Evolutionary conservation across 2,888 invertebrate species (phyloP), one percentile per base, ranked within the genome.

Genomic region (Dasypogon diadema): DNA sequence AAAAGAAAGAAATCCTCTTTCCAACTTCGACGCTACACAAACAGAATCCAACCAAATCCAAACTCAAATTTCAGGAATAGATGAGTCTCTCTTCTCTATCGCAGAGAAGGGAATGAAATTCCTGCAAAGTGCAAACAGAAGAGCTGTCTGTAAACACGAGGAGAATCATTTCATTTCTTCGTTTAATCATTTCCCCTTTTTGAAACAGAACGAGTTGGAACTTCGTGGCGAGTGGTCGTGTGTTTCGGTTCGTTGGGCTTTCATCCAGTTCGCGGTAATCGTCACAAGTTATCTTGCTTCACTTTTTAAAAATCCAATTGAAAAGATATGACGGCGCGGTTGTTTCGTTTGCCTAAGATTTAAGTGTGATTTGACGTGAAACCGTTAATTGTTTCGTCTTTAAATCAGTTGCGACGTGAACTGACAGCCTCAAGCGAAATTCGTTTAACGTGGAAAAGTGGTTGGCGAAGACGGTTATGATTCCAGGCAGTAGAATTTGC

Each of bases 161-260:
- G n/a, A n/a, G n/a, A n/a, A n/a, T n/a, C n/a, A n/a, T n/a, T n/a
- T n/a, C n/a, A n/a, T n/a, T n/a, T n/a, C n/a, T n/a, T n/a, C n/a
- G n/a, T n/a, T n/a, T n/a, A n/a, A n/a, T n/a, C n/a, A n/a, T n/a
- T 30, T 30, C 30, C 30, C 30, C 30, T 30, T 30, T 30, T 22
- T 2, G 24, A 26, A 10, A 8, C 34, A 60, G 58, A 60, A 34
- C 34, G 58, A 60, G 58, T 60, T 30, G 16, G 34, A 30, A 34
- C 30, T 60, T 60, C 26, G 58, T 6, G 18, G 12, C n/a, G 42
- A 2, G 8, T 42, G 12, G 42, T 12, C 42, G 42, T 42, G 42
- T 1, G 12, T n/a, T n/a, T n/a, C 42, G 3, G 8, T 42, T 1
- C n/a, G 3, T 12, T 2, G 8, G 12, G 2, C 42, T 6, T 1